Evolutionary conservation across 2,113 vertebrate genomes (phyloP), one percentile per base, ranked within the genome.

Genomic region (Neotragus moschatus): DNA sequence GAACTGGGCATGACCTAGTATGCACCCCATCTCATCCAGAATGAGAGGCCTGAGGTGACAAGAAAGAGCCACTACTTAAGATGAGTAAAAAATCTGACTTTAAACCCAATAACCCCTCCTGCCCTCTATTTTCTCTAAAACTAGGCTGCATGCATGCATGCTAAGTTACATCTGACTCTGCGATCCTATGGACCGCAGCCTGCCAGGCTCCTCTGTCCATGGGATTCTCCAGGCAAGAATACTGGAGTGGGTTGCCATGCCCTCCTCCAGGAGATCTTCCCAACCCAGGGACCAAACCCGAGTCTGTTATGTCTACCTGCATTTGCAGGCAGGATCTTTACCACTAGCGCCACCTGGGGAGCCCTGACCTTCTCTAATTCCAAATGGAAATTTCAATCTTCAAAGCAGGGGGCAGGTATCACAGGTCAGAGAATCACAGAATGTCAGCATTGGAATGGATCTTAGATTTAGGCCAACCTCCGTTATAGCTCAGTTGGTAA

Each of bases 351-450:
- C 36, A 39, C 66, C n/a, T 39, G 66, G 66, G 19, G n/a, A 70
- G n/a, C 66, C n/a, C 19, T 70, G 66, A 86, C 30, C 43, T 80
- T 56, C 60, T n/a, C 30, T 90, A 94, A 97, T 91, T 88, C 39
- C 66, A 95, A 91, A 88, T 15, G 89, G 80, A 96, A 87, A 94
- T 60, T 56, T 91, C 45, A 96, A 58, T 90, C 86, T 94, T 93
- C 87, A 80, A 75, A 95, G 47, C 8, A 85, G 16, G 9, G n/a
- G 23, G 43, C 36, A 13, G 66, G 75, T n/a, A n/a, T 55, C 79
- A 79, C 1, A 11, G 88, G 88, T 77, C 77, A 97, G 70, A 84
- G 81, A 92, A 90, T 91, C 66, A 95, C 7, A 58, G 47, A 85
- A 87, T 63, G 45, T 73, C 39, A 85, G 47, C 6, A 8, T 16